These are phyloP conservation scores for Oenanthe oenanthe DNA, from an alignment of 2,113 vertebrate genomes.

Conservation along the genomic window DNA sequence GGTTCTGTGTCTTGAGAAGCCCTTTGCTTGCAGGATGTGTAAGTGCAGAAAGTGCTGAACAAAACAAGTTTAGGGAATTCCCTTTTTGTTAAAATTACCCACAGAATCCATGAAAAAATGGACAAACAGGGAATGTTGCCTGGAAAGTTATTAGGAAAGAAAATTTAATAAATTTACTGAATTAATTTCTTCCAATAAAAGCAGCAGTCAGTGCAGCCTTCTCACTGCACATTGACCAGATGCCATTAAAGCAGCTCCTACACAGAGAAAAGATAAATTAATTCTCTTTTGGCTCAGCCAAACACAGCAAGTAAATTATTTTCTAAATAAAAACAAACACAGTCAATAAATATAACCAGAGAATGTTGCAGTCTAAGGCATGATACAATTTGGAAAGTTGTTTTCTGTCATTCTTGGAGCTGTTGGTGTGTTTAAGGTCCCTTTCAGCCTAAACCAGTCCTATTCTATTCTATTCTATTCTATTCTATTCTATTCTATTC, in stretches of 20 bases:
- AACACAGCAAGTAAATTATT: slow-evolving; percentile 41
- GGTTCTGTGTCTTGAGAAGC: background rate
- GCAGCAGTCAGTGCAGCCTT: background rate
- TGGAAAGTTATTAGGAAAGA: background rate
- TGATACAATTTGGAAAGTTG: slow-evolving; percentile 25
- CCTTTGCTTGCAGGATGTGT: background rate
- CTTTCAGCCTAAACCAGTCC: background rate
- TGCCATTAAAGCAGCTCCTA: slow-evolving; percentile 35
- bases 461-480: background rate
- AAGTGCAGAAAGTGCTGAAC: background rate
- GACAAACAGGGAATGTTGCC: background rate
- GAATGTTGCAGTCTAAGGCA: slow-evolving; percentile 51
- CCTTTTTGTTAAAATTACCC: background rate
- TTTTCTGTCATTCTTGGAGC: slow-evolving; percentile 61
- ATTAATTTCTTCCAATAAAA: background rate
- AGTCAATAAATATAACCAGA: slow-evolving; percentile 55
- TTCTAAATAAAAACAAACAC: slow-evolving; percentile 64
- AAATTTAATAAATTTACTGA: background rate
- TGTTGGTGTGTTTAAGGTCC: background rate
- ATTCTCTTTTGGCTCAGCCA: slow-evolving; percentile 57
- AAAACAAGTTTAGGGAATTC: background rate
- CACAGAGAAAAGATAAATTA: slow-evolving; percentile 34
- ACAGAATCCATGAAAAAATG: background rate
- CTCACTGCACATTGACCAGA: slow-evolving; percentile 43
- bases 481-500: too few species aligned